phyloP scores from a whole-genome alignment of 2,797 vertebrate genomes.

The Coluber constrictor region DNA sequence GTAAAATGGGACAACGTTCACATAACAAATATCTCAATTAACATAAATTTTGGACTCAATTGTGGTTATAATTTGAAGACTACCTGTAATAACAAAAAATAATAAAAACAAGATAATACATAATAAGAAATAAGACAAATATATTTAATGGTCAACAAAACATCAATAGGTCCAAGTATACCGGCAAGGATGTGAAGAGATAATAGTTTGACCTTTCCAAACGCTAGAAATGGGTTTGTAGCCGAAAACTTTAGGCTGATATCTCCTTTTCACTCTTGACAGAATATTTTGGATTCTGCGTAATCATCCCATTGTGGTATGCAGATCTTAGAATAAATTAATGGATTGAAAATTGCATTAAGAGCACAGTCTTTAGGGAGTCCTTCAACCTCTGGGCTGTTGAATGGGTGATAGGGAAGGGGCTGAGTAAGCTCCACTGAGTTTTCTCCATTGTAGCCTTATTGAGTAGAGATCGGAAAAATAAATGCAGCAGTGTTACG shows the following conservation, averaged over 20 bases:
- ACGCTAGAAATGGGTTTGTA: background rate
- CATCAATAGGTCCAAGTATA: background rate
- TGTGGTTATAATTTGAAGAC: too few relatives aligned
- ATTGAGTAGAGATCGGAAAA: background rate
- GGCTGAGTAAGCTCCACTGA: background rate
- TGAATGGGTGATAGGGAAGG: background rate
- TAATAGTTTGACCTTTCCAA: background rate
- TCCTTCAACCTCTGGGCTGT: background rate
- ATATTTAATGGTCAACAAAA: background rate
- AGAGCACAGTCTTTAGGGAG: background rate
- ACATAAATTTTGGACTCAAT: too few relatives aligned
- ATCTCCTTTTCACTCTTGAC: background rate
- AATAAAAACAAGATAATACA: background rate
- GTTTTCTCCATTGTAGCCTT: background rate
- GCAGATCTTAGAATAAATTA: background rate
- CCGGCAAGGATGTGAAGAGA: background rate
- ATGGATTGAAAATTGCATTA: background rate
- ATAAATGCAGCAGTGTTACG: background rate
- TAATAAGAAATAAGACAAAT: background rate
- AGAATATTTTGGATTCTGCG: background rate
- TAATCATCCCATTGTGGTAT: too few relatives aligned
- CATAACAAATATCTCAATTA: too few relatives aligned
- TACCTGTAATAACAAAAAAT: background rate
- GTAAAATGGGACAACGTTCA: too few relatives aligned
- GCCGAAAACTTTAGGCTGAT: background rate